These are phyloP conservation scores for Tarsius wallacei DNA, from an alignment of 2,797 vertebrate species.

Conservation along the genomic window DNA sequence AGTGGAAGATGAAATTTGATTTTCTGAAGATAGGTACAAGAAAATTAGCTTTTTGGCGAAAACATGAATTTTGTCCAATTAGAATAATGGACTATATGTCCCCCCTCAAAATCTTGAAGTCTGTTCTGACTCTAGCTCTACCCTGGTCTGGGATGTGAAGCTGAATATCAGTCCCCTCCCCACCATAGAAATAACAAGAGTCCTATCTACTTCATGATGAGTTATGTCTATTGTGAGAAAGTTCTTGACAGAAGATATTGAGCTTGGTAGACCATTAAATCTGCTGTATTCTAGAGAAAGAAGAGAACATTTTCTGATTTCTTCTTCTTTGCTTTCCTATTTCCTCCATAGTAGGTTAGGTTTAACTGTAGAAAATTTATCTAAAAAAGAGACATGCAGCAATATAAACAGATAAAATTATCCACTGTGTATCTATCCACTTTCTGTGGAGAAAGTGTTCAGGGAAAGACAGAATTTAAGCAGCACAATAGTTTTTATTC, in stretches of 20 bases:
- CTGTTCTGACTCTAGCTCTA: background rate
- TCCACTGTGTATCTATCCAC: background rate
- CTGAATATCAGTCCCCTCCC: background rate
- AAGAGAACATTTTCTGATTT: background rate
- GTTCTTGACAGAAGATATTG: background rate
- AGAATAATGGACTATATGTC: background rate
- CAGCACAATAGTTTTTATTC: background rate
- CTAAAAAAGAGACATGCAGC: background rate
- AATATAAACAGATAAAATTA: background rate
- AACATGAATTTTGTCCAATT: background rate
- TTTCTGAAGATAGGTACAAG: slow-evolving; percentile 17
- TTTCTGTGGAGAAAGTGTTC: background rate
- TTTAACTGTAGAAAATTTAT: background rate
- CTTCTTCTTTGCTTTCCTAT: background rate
- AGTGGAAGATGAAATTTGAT: background rate
- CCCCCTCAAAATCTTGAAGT: background rate
- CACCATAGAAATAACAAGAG: background rate
- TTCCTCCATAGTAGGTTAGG: background rate
- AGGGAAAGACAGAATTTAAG: background rate
- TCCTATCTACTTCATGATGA: background rate
- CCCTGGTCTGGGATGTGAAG: background rate
- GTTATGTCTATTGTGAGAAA: background rate
- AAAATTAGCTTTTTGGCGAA: slow-evolving; percentile 52
- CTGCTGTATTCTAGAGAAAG: background rate
- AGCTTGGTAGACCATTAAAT: background rate